Conservation (phyloP, 2,888 invertebrate genomes). For the Cheilosia soror region DNA sequence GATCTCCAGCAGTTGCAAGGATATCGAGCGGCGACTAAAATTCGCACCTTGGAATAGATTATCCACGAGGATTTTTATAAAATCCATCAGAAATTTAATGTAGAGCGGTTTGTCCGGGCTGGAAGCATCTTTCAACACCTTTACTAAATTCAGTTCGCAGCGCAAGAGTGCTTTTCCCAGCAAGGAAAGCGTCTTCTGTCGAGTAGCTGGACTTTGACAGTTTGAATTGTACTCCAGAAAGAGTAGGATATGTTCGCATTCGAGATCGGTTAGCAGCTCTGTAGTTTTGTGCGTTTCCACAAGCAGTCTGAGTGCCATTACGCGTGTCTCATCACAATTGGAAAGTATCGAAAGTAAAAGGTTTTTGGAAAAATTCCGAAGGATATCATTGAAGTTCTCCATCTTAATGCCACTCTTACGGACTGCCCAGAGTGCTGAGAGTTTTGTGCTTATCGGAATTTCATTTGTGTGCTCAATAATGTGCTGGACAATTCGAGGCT, state of each 20-base stretch:
- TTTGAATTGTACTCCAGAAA: constrained; percentile 89
- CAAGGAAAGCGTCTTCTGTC: constrained; percentile 88
- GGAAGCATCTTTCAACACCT: constrained; percentile 75
- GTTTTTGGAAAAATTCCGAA: constrained; percentile 85
- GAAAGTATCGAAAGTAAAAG: constrained; percentile 85
- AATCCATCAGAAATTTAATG: constrained; percentile 83
- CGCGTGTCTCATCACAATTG: constrained; percentile 86
- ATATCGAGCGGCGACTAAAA: constrained; percentile 86
- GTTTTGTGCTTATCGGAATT: constrained; percentile 80
- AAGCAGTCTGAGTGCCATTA: constrained; percentile 88
- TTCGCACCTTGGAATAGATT: constrained; percentile 87
- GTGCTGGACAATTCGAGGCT: constrained; percentile 77
- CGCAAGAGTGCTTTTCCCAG: constrained; percentile 87
- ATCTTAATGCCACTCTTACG: constrained; percentile 84
- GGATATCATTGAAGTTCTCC: constrained; percentile 77
- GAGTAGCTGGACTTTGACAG: constrained; percentile 87
- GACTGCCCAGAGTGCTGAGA: constrained; percentile 81
- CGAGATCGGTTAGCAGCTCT: constrained; percentile 86
- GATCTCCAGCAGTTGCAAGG: constrained; percentile 85
- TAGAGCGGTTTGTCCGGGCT: constrained; percentile 80
- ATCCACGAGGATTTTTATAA: constrained; percentile 85
- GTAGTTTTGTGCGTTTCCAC: constrained; percentile 91
- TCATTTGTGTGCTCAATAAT: constrained; percentile 76
- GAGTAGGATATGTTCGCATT: constrained; percentile 86
- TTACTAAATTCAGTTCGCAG: constrained; percentile 84